phyloP scores from a whole-genome alignment of 2,113 vertebrate genomes.

The Miniopterus natalensis region DNA sequence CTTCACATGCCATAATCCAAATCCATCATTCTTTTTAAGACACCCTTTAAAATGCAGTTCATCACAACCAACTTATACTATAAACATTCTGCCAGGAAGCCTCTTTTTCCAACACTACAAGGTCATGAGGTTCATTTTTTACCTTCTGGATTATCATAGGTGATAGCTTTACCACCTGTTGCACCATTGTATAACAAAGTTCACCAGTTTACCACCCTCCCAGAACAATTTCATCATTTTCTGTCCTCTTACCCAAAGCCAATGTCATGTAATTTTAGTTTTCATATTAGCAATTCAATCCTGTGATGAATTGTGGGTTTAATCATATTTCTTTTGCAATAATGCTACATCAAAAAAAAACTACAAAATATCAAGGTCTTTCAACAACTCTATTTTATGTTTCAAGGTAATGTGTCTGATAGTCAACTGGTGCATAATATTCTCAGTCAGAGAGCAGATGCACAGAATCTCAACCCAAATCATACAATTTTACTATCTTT shows the following conservation, averaged over 20 bases:
- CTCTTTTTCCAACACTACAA: background rate
- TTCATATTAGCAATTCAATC: background rate
- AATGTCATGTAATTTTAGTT: background rate
- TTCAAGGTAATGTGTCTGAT: background rate
- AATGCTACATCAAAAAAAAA: background rate
- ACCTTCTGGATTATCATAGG: background rate
- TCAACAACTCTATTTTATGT: background rate
- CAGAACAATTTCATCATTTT: background rate
- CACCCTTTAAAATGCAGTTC: background rate
- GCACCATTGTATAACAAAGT: background rate
- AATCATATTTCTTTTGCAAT: background rate
- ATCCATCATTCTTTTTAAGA: background rate
- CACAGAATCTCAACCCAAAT: background rate
- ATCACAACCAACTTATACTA: background rate
- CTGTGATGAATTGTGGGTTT: background rate
- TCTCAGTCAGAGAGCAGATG: background rate
- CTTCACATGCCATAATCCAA: background rate
- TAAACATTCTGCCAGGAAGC: background rate
- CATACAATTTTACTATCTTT: background rate
- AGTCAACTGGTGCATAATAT: background rate
- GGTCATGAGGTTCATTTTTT: background rate
- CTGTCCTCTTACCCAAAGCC: conserved; percentile 4
- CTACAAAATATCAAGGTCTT: background rate
- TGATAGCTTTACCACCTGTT: background rate
- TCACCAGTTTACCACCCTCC: background rate